These are phyloP conservation scores for Toxotes chatareus DNA, from an alignment of 2,113 vertebrate species.

Conservation along the genomic window DNA sequence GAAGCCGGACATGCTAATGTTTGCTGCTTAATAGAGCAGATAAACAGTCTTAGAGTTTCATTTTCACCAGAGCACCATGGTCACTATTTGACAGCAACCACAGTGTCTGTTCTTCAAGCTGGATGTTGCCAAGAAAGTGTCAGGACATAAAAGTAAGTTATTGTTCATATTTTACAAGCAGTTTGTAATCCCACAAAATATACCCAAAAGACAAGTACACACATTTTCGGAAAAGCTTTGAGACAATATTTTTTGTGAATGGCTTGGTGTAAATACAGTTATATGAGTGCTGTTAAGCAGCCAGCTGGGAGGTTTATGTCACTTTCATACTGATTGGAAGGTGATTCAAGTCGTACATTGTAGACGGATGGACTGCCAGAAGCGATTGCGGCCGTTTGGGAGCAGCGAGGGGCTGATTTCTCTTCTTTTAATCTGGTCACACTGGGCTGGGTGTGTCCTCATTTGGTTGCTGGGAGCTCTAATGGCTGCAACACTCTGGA, in stretches of 20 bases:
- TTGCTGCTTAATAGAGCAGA: not conserved
- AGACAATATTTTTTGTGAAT: constrained; percentile 29
- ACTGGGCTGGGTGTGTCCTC: constrained; percentile 64
- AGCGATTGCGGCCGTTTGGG: constrained; percentile 50
- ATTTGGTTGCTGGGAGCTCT: constrained; percentile 54
- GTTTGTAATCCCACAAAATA: constrained; percentile 32
- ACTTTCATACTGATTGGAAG: constrained; percentile 49
- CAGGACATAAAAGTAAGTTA: constrained; percentile 18
- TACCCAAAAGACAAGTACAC: constrained; percentile 9
- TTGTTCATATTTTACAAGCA: constrained; percentile 22
- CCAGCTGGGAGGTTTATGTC: constrained; percentile 58
- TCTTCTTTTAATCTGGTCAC: constrained; percentile 73
- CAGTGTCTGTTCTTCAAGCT: constrained; percentile 17
- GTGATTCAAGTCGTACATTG: constrained; percentile 41
- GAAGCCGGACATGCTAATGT: not conserved
- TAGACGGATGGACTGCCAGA: constrained; percentile 49
- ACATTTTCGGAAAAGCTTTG: constrained; percentile 17
- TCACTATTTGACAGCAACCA: not conserved
- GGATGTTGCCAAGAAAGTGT: constrained; percentile 19
- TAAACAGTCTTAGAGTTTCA: not conserved
- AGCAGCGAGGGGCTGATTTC: constrained; percentile 65
- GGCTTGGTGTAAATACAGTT: constrained; percentile 60
- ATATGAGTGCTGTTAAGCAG: constrained; percentile 49
- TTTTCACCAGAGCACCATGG: not conserved
- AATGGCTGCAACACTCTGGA: constrained; percentile 65